Percentiles rank a stretch among this genome's conserved stretches.
These are phyloP conservation scores for Ashinkailepas kermadecensis DNA, from an alignment of 2,888 invertebrate genomes.

Conservation along the genomic window DNA sequence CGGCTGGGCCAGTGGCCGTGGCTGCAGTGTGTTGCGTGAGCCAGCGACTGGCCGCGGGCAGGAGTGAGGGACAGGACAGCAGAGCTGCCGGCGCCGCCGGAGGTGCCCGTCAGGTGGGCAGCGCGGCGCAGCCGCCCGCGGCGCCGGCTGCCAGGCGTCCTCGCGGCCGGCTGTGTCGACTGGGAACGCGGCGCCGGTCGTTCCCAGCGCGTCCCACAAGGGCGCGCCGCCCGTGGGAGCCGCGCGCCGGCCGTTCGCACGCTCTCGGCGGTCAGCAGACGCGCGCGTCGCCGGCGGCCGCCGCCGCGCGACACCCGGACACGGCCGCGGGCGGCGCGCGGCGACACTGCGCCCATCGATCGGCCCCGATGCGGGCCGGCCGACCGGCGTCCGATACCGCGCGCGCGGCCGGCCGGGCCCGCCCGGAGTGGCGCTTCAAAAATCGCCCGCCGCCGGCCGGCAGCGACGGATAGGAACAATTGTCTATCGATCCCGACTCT, in stretches of 20 bases:
- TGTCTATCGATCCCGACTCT: neutral
- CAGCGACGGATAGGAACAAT: neutral
- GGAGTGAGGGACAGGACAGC: too few species aligned
- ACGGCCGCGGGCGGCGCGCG: too few species aligned
- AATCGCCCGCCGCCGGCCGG: neutral
- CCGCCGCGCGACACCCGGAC: too few species aligned
- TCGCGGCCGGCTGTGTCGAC: neutral
- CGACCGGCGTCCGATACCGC: neutral
- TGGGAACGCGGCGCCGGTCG: neutral
- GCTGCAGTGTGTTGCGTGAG: too few species aligned
- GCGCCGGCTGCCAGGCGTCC: too few species aligned
- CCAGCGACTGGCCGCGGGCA: too few species aligned
- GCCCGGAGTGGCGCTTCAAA: neutral
- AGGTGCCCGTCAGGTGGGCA: too few species aligned
- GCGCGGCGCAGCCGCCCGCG: too few species aligned
- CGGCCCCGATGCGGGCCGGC: too few species aligned
- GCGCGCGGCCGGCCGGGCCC: neutral
- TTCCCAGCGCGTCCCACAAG: neutral
- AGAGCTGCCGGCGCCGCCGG: too few species aligned
- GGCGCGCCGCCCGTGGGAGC: slow-evolving; percentile 3
- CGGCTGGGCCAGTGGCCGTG: too few species aligned
- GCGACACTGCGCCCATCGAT: neutral
- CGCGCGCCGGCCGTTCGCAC: neutral
- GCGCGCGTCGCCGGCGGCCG: too few species aligned
- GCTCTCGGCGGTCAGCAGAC: neutral